Percentiles rank a stretch among this genome's conserved stretches.
Conservation (phyloP, 2,797 vertebrate species). For the Eptatretus atami region DNA sequence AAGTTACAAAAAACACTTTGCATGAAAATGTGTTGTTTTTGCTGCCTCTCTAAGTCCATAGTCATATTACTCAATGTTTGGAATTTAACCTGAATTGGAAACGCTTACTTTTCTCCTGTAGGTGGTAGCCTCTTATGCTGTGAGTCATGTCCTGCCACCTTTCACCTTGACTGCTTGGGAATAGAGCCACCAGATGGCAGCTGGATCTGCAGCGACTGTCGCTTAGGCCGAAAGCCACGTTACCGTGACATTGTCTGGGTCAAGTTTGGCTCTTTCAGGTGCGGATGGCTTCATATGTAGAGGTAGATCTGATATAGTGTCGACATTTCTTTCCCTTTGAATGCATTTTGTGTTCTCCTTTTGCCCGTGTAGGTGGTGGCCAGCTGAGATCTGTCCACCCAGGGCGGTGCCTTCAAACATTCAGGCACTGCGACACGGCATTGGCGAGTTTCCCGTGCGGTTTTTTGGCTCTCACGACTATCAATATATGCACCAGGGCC, state of each 20-base stretch:
- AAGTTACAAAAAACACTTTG: no score
- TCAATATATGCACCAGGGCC: slow-evolving; percentile 89
- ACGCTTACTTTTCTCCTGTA: slow-evolving; percentile 12
- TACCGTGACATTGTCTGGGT: slow-evolving; percentile 93
- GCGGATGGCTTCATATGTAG: slow-evolving; percentile 9
- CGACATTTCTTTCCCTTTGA: neutral
- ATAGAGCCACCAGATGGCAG: slow-evolving; percentile 90
- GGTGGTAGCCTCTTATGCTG: slow-evolving; percentile 78
- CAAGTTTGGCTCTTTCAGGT: slow-evolving; percentile 90
- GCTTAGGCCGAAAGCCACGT: slow-evolving; percentile 60
- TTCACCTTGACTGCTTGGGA: slow-evolving; percentile 79
- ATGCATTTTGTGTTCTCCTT: slow-evolving; percentile 6
- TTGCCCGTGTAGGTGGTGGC: slow-evolving; percentile 56
- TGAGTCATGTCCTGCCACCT: slow-evolving; percentile 78
- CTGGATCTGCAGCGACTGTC: slow-evolving; percentile 95
- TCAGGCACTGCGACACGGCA: slow-evolving; percentile 82
- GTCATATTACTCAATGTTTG: no score
- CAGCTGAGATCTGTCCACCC: slow-evolving; percentile 79
- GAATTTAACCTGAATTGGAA: no score
- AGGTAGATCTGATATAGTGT: neutral
- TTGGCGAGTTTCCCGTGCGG: slow-evolving; percentile 89
- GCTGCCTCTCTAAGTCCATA: no score
- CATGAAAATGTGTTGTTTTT: no score
- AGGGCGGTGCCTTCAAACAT: slow-evolving; percentile 85
- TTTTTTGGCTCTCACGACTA: slow-evolving; percentile 98